Conservation (phyloP, 1,140 invertebrate genomes). For the Phymastichus coffea region DNA sequence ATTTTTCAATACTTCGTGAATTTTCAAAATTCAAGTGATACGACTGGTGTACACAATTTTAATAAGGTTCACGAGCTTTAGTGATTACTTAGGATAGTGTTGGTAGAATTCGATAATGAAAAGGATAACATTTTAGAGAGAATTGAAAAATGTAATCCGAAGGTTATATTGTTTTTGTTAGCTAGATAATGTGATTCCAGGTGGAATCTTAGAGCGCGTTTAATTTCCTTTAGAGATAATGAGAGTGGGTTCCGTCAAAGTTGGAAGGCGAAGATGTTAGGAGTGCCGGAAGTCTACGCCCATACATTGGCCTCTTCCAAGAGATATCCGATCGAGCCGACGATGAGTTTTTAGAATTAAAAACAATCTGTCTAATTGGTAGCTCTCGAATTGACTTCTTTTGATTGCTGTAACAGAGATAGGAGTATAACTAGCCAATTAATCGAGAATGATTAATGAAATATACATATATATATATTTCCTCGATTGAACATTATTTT, state of each 20-base stretch:
- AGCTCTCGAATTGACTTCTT: background rate
- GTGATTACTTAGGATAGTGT: too few species aligned
- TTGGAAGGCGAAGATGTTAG: constrained; percentile 24
- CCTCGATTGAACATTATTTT: too few species aligned
- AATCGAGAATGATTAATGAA: too few species aligned
- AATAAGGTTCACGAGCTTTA: too few species aligned
- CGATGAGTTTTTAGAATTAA: constrained; percentile 25
- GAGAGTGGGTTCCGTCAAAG: constrained; percentile 28
- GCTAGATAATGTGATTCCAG: background rate
- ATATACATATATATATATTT: too few species aligned
- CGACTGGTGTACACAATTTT: too few species aligned
- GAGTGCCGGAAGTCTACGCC: constrained; percentile 27
- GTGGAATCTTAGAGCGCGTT: constrained; percentile 13
- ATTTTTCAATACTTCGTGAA: too few species aligned
- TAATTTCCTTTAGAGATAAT: constrained; percentile 33
- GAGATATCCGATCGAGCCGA: constrained; percentile 11
- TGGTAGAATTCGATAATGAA: too few species aligned
- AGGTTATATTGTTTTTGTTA: constrained; percentile 10
- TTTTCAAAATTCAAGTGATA: too few species aligned
- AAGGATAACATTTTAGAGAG: too few species aligned
- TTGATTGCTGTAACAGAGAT: constrained; percentile 5
- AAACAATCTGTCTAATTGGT: constrained; percentile 23
- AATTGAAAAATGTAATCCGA: too few species aligned
- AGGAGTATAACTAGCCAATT: background rate
- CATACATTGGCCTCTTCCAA: constrained; percentile 21